A percentile compares a stretch with the other conserved stretches of the same genome.
These are phyloP conservation scores for Aramus guarauna DNA, from an alignment of 2,113 vertebrate species.

Conservation along the genomic window DNA sequence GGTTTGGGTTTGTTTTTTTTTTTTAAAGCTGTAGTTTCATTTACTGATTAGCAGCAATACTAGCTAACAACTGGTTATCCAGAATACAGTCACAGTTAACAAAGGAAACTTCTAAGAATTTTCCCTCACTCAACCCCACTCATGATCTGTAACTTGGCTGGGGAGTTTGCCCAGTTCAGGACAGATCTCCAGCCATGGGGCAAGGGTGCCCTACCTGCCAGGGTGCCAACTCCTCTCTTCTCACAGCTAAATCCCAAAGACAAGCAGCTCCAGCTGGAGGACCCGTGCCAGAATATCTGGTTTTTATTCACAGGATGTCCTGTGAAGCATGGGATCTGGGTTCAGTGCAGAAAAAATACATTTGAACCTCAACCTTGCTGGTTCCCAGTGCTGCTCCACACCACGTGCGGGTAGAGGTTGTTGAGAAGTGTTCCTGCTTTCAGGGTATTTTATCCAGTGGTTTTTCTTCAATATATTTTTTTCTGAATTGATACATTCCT, in stretches of 20 bases:
- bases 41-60: not conserved
- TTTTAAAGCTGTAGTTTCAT: no score
- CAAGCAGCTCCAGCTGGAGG: not conserved
- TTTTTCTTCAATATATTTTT: not conserved
- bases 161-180: not conserved
- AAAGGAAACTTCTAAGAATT: no score
- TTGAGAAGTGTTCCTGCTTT: not conserved
- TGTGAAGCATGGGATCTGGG: no score
- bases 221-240: no score
- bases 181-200: no score
- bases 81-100: not conserved
- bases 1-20: no score
- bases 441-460: not conserved
- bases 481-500: not conserved
- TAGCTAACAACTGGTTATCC: not conserved
- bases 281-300: no score
- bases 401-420: accelerated
- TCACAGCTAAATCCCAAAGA: not conserved
- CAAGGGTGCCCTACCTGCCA: not conserved
- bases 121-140: no score
- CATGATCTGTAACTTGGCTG: not conserved
- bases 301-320: not conserved
- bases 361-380: not conserved
- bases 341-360: not conserved
- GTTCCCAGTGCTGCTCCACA: not conserved